These are phyloP conservation scores for Antheraea pernyi DNA, from an alignment of 1,140 invertebrate genomes.

Conservation along the genomic window DNA sequence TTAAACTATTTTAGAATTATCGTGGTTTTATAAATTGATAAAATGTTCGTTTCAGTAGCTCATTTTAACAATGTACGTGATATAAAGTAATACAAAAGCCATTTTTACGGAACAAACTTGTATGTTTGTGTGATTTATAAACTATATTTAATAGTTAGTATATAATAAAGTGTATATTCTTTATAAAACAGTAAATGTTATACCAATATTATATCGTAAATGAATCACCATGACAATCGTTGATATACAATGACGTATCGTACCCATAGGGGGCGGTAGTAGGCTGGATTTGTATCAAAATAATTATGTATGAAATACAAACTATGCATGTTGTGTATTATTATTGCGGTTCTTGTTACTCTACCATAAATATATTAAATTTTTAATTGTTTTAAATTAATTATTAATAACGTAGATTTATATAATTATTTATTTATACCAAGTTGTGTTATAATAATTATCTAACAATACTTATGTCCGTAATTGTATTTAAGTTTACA, in stretches of 20 bases:
- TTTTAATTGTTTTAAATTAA: too few relatives aligned
- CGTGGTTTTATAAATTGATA: background rate
- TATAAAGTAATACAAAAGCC: background rate
- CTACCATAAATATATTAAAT: background rate
- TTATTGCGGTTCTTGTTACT: background rate
- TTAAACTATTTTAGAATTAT: too few relatives aligned
- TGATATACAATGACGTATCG: constrained; percentile 49
- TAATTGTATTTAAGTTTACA: too few relatives aligned
- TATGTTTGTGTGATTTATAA: background rate
- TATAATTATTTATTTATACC: too few relatives aligned
- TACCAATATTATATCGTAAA: constrained; percentile 12
- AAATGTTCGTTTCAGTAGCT: background rate
- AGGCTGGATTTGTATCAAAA: constrained; percentile 10
- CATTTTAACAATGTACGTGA: background rate
- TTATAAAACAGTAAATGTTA: background rate
- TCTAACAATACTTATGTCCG: too few relatives aligned
- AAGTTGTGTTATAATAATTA: too few relatives aligned
- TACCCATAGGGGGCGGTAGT: constrained; percentile 60
- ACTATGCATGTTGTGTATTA: background rate
- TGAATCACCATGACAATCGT: constrained; percentile 71
- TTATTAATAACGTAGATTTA: too few relatives aligned
- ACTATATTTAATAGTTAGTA: background rate
- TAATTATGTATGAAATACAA: background rate
- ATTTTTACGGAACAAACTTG: background rate
- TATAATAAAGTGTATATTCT: background rate